Evolutionary conservation across 2,888 invertebrate species (phyloP).

Genomic region (Pecten maximus): DNA sequence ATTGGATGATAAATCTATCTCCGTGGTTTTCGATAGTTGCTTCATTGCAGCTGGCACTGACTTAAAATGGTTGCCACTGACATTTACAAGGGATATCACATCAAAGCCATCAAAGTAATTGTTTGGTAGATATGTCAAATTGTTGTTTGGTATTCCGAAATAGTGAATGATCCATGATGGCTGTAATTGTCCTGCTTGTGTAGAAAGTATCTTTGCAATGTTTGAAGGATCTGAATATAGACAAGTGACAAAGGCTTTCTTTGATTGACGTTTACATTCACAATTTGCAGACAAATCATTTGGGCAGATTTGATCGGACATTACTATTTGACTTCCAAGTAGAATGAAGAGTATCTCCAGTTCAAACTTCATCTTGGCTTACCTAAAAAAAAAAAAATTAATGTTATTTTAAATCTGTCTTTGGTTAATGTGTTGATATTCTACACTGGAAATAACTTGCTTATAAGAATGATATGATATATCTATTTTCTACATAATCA

Average conservation of each 20-base stretch:
- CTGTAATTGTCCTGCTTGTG: not conserved
- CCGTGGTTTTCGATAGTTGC: not conserved
- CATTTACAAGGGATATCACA: not conserved
- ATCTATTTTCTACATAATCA: too few relatives aligned
- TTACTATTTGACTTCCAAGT: not conserved
- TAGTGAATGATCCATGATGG: not conserved
- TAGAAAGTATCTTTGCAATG: not conserved
- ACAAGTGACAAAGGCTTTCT: not conserved
- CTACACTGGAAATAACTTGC: too few relatives aligned
- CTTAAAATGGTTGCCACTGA: not conserved
- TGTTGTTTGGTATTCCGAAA: not conserved
- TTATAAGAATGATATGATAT: too few relatives aligned
- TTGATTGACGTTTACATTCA: conserved; percentile 23
- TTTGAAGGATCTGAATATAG: not conserved
- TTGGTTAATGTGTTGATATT: too few relatives aligned
- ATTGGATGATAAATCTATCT: conserved; percentile 65
- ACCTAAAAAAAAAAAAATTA: not conserved
- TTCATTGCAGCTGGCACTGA: not conserved
- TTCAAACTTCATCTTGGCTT: not conserved
- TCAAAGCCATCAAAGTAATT: not conserved
- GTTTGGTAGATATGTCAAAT: not conserved
- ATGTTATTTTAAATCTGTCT: too few relatives aligned
- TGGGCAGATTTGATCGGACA: conserved; percentile 38
- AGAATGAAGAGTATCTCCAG: not conserved
- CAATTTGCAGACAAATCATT: conserved; percentile 41